Evolutionary conservation across 2,797 vertebrate genomes (phyloP), one percentile per base, ranked within the genome.

Genomic region (Bovichtus diacanthus): DNA sequence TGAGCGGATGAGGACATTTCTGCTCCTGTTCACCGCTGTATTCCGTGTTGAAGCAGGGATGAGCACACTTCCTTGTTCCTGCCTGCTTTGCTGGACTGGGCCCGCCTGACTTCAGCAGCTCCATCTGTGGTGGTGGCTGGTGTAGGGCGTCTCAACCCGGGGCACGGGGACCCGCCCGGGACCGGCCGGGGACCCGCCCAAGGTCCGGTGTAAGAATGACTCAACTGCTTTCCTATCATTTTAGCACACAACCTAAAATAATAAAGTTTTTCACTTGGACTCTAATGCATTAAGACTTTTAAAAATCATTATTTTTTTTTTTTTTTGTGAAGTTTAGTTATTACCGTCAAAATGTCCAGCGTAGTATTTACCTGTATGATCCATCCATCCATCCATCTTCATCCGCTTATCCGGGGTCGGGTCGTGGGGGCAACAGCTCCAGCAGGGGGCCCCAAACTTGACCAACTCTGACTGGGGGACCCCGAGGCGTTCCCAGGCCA

Each of bases 11-110:
- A 43, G 6, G 90, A 59, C 93, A 94, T 94, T 3, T 74, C 56
- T 65, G 55, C 6, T 53, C 3, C 55, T 21, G 39, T 4, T 38
- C 46, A 1, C 38, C 11, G 61, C 18, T 36, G 56, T 69, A 0
- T 77, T 60, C 5, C 15, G 29, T 1, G 55, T 29, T 44, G 65
- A 70, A 5, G 43, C n/a, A 0, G 50, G 12, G 19, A 56, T 19
- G 49, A 2, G 16, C 8, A 9, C 46, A 92, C 90, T 92, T 94
- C 92, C 91, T 84, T 0, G 84, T 89, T 91, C 80, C 73, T 71
- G 73, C 56, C 58, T 16, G 41, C 43, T 60, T 12, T 0, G 0
- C 58, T 2, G 68, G 15, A 27, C 50, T 27, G n/a, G n/a, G n/a
- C n/a, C n/a, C 19, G 4, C 9, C 10, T 16, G 21, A 13, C 23